These are phyloP conservation scores for Phodopus roborovskii DNA, from an alignment of 2,113 vertebrate genomes.

Conservation along the genomic window DNA sequence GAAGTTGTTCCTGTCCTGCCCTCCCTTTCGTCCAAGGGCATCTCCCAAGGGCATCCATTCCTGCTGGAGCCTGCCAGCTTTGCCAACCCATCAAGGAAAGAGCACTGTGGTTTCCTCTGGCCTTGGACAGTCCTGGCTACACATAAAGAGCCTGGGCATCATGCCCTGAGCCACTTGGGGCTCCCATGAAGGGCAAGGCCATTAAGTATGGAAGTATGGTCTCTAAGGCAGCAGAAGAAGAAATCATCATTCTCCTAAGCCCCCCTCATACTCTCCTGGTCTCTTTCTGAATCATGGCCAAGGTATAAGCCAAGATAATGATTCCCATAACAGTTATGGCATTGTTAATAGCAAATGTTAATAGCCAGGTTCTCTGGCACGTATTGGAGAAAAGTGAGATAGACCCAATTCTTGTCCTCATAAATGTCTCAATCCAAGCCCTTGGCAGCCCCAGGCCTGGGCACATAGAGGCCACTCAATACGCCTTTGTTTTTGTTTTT, in stretches of 20 bases:
- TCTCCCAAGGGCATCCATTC: slow-evolving; percentile 62
- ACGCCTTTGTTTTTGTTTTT: too few species aligned
- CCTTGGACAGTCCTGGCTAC: slow-evolving; percentile 32
- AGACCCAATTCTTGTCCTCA: background rate
- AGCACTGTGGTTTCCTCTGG: slow-evolving; percentile 51
- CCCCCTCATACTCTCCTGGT: background rate
- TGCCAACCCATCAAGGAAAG: slow-evolving; percentile 49
- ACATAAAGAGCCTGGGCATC: slow-evolving; percentile 39
- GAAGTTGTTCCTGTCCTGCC: background rate
- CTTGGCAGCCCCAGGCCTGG: background rate
- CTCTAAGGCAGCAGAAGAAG: background rate
- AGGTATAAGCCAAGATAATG: slow-evolving; percentile 8
- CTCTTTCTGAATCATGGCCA: background rate
- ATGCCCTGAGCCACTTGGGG: slow-evolving; percentile 27
- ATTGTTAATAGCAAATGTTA: slow-evolving; percentile 7
- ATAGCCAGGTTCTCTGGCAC: slow-evolving; percentile 32
- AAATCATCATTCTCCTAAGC: background rate
- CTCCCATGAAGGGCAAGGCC: slow-evolving; percentile 5
- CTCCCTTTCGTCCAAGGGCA: slow-evolving; percentile 42
- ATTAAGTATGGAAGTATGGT: background rate
- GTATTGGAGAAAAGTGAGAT: slow-evolving; percentile 17
- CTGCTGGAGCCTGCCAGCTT: slow-evolving; percentile 52
- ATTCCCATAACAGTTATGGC: slow-evolving; percentile 9
- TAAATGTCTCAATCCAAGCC: background rate
- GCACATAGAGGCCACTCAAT: background rate